Evolutionary conservation across 1,140 invertebrate genomes (phyloP).

Genomic region (Goniozus legneri): DNA sequence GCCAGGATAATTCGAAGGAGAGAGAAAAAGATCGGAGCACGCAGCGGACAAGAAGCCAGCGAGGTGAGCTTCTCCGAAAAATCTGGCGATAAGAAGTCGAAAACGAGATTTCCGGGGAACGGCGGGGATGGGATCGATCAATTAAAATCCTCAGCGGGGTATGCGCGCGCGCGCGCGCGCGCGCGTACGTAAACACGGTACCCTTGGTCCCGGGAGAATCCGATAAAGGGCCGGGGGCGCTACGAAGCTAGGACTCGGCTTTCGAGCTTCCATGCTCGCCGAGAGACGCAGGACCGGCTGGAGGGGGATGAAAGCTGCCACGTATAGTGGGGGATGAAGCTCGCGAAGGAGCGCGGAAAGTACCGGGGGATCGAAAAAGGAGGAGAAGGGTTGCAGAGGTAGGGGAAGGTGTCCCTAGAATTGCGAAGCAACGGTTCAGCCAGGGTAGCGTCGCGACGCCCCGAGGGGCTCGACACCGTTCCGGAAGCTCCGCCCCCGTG

Average conservation of each 20-base stretch:
- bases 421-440: slow-evolving; percentile 6
- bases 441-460: slow-evolving; percentile 44
- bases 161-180: too few species aligned
- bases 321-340: neutral
- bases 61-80: too few species aligned
- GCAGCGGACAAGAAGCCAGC: too few species aligned
- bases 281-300: neutral
- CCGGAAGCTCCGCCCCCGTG: slow-evolving; percentile 49
- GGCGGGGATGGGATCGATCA: too few species aligned
- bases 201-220: neutral
- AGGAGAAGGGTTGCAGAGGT: neutral
- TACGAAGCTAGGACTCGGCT: neutral
- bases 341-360: neutral
- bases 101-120: too few species aligned
- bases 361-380: neutral
- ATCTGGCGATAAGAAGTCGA: too few species aligned
- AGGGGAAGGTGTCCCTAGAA: slow-evolving; percentile 1
- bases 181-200: too few species aligned
- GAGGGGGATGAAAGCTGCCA: neutral
- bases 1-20: too few species aligned
- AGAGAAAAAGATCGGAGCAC: too few species aligned
- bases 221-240: neutral
- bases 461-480: slow-evolving; percentile 26
- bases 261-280: too few species aligned
- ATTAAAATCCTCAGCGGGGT: too few species aligned